phyloP scores from a whole-genome alignment of 2,113 vertebrate species.

The Heterocephalus glaber region DNA sequence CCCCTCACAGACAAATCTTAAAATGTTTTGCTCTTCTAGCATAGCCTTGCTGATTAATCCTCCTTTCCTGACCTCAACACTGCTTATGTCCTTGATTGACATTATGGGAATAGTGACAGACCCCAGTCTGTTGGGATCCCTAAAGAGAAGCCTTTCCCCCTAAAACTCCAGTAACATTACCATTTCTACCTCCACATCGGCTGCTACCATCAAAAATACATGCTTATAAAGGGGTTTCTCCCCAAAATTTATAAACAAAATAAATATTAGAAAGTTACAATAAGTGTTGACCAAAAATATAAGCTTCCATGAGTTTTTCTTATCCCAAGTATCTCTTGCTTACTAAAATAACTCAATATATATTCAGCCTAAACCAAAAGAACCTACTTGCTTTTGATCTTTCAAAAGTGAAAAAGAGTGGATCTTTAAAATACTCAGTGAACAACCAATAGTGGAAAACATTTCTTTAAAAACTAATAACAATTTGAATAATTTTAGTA shows the following conservation, averaged over 20 bases:
- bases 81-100: neutral
- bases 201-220: neutral
- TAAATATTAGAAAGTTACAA: neutral
- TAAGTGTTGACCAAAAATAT: neutral
- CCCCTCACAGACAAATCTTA: neutral
- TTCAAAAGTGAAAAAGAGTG: neutral
- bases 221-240: neutral
- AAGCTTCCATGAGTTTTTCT: conserved; percentile 18
- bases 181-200: neutral
- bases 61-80: neutral
- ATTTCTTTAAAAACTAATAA: no score
- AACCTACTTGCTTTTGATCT: conserved; percentile 33
- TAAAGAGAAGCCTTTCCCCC: no score
- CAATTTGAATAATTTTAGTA: no score
- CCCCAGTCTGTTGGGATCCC: neutral
- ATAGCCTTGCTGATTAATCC: neutral
- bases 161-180: neutral
- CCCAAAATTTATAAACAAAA: neutral
- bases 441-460: conserved; percentile 44
- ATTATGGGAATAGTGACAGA: neutral
- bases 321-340: neutral
- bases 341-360: neutral
- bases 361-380: neutral
- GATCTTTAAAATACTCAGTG: neutral
- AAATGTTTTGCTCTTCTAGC: neutral